These are phyloP conservation scores for Cynodonichthys magdalenae DNA, from an alignment of 2,797 vertebrate species.

Conservation along the genomic window DNA sequence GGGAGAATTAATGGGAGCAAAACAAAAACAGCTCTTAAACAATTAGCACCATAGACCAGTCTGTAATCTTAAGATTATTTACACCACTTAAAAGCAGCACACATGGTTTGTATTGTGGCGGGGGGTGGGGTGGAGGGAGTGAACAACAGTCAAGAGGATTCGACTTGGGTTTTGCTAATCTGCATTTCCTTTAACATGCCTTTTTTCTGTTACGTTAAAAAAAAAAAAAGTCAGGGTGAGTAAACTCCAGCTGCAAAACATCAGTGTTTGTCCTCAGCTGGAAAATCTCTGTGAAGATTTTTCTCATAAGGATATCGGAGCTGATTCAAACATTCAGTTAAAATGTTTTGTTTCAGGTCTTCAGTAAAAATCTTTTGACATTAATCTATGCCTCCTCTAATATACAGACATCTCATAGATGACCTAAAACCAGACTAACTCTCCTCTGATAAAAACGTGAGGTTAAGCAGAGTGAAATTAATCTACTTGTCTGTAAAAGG, in stretches of 20 bases:
- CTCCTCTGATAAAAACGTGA: slow-evolving; percentile 39
- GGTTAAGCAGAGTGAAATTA: slow-evolving; percentile 58
- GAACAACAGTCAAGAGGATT: slow-evolving; percentile 76
- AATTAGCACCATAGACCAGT: slow-evolving; percentile 81
- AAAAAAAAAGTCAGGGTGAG: slow-evolving; percentile 65
- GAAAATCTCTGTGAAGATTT: slow-evolving; percentile 50
- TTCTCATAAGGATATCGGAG: slow-evolving; percentile 50
- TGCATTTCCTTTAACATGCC: slow-evolving; percentile 75
- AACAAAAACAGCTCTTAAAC: slow-evolving; percentile 78
- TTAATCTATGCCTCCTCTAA: no score
- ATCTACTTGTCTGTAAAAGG: slow-evolving; percentile 58
- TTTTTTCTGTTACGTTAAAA: slow-evolving; percentile 57
- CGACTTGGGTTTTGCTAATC: slow-evolving; percentile 74
- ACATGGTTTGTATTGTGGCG: slow-evolving; percentile 75
- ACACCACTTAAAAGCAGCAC: slow-evolving; percentile 80
- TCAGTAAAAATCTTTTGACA: no score
- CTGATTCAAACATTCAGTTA: neutral
- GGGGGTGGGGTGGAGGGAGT: slow-evolving; percentile 60
- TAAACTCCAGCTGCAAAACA: slow-evolving; percentile 72
- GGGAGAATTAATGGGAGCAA: slow-evolving; percentile 73
- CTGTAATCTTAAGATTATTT: slow-evolving; percentile 81
- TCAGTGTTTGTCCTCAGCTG: slow-evolving; percentile 55
- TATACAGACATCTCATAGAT: slow-evolving; percentile 60
- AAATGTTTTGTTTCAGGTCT: slow-evolving; percentile 12
- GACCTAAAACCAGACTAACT: slow-evolving; percentile 60